Conservation (phyloP, 1,140 invertebrate species). For the Trypoxylus dichotomus region DNA sequence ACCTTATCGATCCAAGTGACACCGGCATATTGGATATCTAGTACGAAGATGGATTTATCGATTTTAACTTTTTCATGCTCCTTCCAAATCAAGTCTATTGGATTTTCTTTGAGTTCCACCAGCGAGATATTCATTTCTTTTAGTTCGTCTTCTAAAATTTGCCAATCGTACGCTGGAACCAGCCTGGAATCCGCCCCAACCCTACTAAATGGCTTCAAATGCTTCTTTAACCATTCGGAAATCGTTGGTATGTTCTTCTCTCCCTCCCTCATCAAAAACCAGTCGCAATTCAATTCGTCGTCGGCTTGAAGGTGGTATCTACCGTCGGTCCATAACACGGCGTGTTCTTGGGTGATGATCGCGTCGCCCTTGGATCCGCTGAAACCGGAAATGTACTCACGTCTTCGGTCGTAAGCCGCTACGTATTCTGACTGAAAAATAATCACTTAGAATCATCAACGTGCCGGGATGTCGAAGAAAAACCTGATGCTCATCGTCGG, state of each 20-base stretch:
- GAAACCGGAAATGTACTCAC: slow-evolving; percentile 85
- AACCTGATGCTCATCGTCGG: slow-evolving; percentile 80
- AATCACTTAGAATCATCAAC: not conserved
- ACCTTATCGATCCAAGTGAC: slow-evolving; percentile 64
- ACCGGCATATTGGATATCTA: not conserved
- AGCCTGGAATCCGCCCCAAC: not conserved
- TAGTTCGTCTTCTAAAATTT: not conserved
- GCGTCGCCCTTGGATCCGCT: slow-evolving; percentile 79
- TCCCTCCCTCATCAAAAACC: slow-evolving; percentile 77
- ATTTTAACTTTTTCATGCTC: not conserved
- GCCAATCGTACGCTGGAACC: not conserved
- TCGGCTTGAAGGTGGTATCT: slow-evolving; percentile 81
- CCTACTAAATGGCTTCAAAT: slow-evolving; percentile 57
- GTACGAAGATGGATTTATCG: not conserved
- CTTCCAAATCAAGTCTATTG: not conserved
- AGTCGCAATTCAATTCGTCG: slow-evolving; percentile 75
- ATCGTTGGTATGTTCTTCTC: slow-evolving; percentile 60
- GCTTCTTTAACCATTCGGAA: slow-evolving; percentile 66
- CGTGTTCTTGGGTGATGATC: slow-evolving; percentile 73
- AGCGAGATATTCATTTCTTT: slow-evolving; percentile 49
- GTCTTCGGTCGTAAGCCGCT: slow-evolving; percentile 73
- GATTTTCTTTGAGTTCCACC: not conserved
- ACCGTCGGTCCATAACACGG: slow-evolving; percentile 88
- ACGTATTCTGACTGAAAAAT: slow-evolving; percentile 64
- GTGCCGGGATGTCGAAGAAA: slow-evolving; percentile 16